A percentile compares a stretch with the other conserved stretches of the same genome.
phyloP scores from a whole-genome alignment of 2,797 vertebrate species.

The Sciurus carolinensis region DNA sequence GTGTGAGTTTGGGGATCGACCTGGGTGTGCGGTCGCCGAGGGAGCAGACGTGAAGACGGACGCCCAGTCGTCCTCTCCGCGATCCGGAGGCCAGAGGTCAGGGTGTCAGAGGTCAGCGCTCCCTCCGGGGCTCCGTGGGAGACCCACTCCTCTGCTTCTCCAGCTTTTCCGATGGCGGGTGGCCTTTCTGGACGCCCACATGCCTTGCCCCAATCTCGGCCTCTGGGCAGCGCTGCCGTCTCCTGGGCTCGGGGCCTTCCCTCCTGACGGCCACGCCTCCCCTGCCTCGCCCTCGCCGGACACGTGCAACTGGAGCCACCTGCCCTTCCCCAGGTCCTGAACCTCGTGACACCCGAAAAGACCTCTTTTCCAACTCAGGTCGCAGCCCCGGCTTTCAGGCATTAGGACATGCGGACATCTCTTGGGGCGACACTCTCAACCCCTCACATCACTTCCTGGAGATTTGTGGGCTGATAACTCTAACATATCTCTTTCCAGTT shows the following conservation, averaged over 20 bases:
- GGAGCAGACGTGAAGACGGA: background rate
- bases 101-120: background rate
- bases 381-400: background rate
- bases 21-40: background rate
- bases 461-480: background rate
- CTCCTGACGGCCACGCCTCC: background rate
- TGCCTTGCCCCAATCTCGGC: background rate
- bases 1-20: background rate
- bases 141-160: background rate
- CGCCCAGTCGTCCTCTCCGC: background rate
- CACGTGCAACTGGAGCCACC: background rate
- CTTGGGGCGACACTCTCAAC: background rate
- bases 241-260: background rate
- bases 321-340: background rate
- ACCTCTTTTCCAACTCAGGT: background rate
- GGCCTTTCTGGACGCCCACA: background rate
- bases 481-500: background rate
- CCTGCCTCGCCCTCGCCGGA: background rate
- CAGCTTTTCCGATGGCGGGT: background rate
- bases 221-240: accelerated
- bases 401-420: background rate
- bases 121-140: background rate
- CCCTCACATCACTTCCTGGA: background rate
- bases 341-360: background rate
- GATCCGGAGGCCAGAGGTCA: background rate